A percentile compares a stretch with the other conserved stretches of the same genome.
These are phyloP conservation scores for Automeris io DNA, from an alignment of 2,888 invertebrate genomes.

Conservation along the genomic window DNA sequence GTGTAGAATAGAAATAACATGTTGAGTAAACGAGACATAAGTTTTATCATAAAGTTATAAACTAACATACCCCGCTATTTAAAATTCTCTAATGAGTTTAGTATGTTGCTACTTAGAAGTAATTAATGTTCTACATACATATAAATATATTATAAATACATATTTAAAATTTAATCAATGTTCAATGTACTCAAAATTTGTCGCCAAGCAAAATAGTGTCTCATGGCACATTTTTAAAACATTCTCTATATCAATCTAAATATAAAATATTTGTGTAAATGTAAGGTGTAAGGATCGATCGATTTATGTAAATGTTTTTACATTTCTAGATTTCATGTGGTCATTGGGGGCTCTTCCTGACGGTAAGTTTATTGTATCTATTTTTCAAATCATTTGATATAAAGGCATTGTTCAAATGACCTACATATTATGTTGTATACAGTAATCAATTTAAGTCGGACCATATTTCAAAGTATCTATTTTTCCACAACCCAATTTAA, in stretches of 20 bases:
- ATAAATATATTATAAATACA: conserved; percentile 13
- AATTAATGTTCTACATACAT: conserved; percentile 50
- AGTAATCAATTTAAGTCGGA: too few relatives aligned
- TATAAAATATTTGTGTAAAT: conserved; percentile 48
- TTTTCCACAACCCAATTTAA: conserved; percentile 34
- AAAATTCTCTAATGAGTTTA: conserved; percentile 48
- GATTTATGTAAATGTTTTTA: conserved; percentile 78
- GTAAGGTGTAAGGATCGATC: conserved; percentile 70
- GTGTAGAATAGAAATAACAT: conserved; percentile 73
- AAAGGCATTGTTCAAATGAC: too few relatives aligned
- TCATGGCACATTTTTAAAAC: conserved; percentile 54
- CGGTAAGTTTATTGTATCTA: conserved; percentile 84
- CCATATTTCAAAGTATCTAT: too few relatives aligned
- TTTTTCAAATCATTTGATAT: conserved; percentile 48
- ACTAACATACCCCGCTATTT: conserved; percentile 65
- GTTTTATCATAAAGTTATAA: conserved; percentile 38
- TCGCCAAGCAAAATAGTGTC: conserved; percentile 78
- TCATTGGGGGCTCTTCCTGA: conserved; percentile 98
- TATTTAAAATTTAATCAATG: conserved; percentile 7
- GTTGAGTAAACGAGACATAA: conserved; percentile 39
- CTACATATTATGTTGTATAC: too few relatives aligned
- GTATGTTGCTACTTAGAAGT: conserved; percentile 50
- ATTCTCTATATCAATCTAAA: conserved; percentile 37
- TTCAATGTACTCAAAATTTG: conserved; percentile 32
- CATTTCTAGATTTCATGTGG: conserved; percentile 98